Base-by-base conservation (phyloP, 1,140 invertebrate species). In the Melitaea cinxia region DNA sequence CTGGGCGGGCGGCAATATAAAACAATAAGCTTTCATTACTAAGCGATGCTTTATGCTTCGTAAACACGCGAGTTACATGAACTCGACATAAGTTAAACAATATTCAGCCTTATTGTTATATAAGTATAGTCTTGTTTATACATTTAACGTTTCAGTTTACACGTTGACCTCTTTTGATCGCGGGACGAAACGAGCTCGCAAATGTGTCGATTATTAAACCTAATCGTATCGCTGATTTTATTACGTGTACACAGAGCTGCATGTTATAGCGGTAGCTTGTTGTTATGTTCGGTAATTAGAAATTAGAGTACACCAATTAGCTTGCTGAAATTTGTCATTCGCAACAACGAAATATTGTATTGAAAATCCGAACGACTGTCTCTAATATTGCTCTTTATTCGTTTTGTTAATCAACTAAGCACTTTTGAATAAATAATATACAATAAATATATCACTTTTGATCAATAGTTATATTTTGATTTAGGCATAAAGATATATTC, bases 11-110 rank as follows among this genome's bases (percentile, higher is more conserved):
- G 74, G 79, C 82, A 68, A 86, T 88, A 84, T 88, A 86, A 88
- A 88, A 88, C 84, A 87, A 88, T 88, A 86, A 88, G 73, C 82
- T 83, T 83, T 82, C 76, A 80, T 78, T 83, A 75, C 75, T 68
- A 76, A 79, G 65, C 76, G 65, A 82, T 82, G 74, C 70, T 81
- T 88, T 87, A 88, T 87, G 80, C 75, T 75, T 67, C 56, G 72
- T 67, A 57, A 75, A 60, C 85, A 88, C 83, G 85, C 82, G 59
- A 81, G 62, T 67, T 68, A 65, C 63, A 60, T 55, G 15, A 59
- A 68, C 9, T 50, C 56, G n/a, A 23, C 17, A n/a, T 9, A 53
- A 42, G 12, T 53, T 24, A 68, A 14, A n/a, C 28, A 37, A 73
- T 30, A 42, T 60, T 70, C 49, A 42, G 61, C 68, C 54, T 15